Evolutionary conservation across 2,888 invertebrate species (phyloP).

Genomic region (Cataglyphis livida): DNA sequence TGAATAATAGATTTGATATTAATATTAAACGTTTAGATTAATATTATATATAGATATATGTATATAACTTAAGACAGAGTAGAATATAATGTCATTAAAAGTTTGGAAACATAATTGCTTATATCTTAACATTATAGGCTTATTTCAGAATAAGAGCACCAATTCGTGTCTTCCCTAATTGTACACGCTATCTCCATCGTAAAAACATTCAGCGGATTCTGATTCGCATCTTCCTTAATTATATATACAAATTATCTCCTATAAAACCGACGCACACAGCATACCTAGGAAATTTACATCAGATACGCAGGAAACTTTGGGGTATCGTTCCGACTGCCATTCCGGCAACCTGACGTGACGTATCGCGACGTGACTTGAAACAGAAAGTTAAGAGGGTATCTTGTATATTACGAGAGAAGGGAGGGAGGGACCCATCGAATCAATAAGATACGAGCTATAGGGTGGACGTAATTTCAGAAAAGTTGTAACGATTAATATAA

Average conservation of each 20-base stretch:
- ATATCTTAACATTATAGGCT: neutral
- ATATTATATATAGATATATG: neutral
- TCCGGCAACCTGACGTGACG: slow-evolving; percentile 6
- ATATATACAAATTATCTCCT: neutral
- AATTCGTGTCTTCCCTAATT: neutral
- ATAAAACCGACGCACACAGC: neutral
- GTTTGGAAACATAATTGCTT: neutral
- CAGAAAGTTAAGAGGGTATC: neutral
- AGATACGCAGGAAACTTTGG: neutral
- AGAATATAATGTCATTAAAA: neutral
- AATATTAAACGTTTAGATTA: neutral
- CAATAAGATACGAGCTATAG: neutral
- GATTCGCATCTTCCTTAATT: slow-evolving; percentile 11
- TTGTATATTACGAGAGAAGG: neutral
- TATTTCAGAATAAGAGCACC: neutral
- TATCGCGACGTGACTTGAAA: neutral
- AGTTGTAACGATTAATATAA: slow-evolving; percentile 51
- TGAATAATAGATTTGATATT: neutral
- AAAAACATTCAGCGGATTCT: neutral
- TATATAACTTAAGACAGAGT: neutral
- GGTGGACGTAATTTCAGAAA: slow-evolving; percentile 41
- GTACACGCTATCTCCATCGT: neutral
- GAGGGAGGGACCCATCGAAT: neutral
- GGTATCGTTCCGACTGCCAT: neutral
- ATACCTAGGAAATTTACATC: slow-evolving; percentile 9